A percentile compares a stretch with the other conserved stretches of the same genome.
Conservation (phyloP, 2,797 vertebrate genomes). For the Phrynocephalus vlangalii region DNA sequence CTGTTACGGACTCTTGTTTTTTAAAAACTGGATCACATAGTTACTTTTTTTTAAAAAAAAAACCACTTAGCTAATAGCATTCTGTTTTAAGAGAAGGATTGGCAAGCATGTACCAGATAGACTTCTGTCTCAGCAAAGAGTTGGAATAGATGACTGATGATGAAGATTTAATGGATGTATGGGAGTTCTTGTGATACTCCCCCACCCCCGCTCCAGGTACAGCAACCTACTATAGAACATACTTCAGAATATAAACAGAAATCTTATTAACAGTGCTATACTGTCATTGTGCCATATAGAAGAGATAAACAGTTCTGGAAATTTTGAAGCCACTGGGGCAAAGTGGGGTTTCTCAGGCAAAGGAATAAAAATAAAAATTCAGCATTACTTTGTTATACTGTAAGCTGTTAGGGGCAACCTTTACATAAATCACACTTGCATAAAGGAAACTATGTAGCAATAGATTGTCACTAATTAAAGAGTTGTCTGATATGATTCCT, state of each 20-base stretch:
- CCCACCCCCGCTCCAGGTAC: neutral
- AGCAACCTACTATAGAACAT: neutral
- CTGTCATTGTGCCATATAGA: neutral
- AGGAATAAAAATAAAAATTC: no score
- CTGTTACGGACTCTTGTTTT: no score
- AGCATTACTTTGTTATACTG: no score
- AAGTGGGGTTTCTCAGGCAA: neutral
- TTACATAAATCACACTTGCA: no score
- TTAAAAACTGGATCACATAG: no score
- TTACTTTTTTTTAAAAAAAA: no score
- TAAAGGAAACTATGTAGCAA: no score
- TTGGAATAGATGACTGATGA: constrained; percentile 9
- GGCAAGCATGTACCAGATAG: neutral
- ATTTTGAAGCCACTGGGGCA: neutral
- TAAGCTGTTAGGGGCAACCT: no score
- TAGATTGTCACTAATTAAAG: no score
- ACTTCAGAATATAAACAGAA: neutral
- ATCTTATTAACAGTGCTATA: neutral
- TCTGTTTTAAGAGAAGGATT: constrained; percentile 9
- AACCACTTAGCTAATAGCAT: neutral
- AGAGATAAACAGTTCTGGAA: neutral
- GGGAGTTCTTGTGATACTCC: neutral
- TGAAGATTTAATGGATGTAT: neutral
- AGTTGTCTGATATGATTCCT: no score
- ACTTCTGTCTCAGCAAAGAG: neutral